Conservation (phyloP, 2,888 invertebrate genomes). For the Metacarcinus magister region DNA sequence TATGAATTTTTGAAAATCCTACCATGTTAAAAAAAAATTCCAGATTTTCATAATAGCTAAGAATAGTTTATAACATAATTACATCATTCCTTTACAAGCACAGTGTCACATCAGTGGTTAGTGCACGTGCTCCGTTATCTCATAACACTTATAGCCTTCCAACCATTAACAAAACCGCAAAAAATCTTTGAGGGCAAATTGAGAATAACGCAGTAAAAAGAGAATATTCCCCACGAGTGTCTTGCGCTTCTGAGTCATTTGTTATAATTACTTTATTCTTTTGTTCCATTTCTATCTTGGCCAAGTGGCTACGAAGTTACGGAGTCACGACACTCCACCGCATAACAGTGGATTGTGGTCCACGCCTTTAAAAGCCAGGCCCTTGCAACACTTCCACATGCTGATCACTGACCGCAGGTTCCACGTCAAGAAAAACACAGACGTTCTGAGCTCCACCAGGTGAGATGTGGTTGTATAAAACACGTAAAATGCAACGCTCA, state of each 20-base stretch:
- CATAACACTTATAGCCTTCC: not conserved
- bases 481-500: not conserved
- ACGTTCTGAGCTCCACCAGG: not conserved
- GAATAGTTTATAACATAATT: too few relatives aligned
- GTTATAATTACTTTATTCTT: not conserved
- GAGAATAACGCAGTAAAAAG: not conserved
- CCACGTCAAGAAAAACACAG: not conserved
- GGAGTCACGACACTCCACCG: not conserved
- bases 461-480: not conserved
- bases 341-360: not conserved
- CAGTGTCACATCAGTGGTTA: not conserved
- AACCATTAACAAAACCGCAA: not conserved
- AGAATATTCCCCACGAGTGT: not conserved
- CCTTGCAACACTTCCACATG: not conserved
- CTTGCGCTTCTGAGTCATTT: not conserved
- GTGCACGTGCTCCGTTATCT: not conserved
- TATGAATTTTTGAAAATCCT: too few relatives aligned
- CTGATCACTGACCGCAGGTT: not conserved
- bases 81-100: conserved; percentile 19
- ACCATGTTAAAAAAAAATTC: too few relatives aligned
- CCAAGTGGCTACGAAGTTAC: not conserved
- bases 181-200: not conserved
- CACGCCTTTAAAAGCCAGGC: not conserved
- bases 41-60: too few relatives aligned
- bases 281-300: not conserved